Evolutionary conservation across 2,113 vertebrate species (phyloP).

Genomic region (Ptilonorhynchus violaceus): DNA sequence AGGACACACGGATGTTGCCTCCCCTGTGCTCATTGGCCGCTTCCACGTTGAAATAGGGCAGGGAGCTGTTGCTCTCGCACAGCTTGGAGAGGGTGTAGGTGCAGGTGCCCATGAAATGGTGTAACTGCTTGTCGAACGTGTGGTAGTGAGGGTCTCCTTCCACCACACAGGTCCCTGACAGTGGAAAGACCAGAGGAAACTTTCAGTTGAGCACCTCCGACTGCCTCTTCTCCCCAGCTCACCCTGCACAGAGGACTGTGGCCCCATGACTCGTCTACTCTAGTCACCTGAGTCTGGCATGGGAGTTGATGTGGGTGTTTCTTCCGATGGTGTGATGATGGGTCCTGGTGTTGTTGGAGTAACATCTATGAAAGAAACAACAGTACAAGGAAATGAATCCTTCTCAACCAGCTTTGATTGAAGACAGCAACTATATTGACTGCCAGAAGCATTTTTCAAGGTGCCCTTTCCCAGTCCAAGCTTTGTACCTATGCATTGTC

Average conservation of each 20-base stretch:
- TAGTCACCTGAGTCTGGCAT: not conserved
- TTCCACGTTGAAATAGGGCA: constrained; percentile 54
- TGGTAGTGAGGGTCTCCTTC: constrained; percentile 31
- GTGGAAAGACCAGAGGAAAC: not conserved
- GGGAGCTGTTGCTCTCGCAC: not conserved
- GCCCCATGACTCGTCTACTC: rapidly evolving
- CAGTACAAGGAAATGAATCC: not conserved
- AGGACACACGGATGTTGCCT: constrained; percentile 42
- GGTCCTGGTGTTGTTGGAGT: not conserved
- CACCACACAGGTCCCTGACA: not conserved
- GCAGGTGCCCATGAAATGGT: constrained; percentile 42
- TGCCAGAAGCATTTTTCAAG: not conserved
- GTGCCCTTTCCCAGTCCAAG: not conserved
- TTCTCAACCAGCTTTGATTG: not conserved
- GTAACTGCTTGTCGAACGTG: constrained; percentile 31
- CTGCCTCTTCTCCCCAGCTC: not conserved
- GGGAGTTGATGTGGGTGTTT: not conserved
- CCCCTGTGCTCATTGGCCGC: constrained; percentile 28
- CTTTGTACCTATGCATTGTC: constrained; percentile 67
- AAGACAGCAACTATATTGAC: too few relatives aligned
- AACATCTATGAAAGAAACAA: not conserved
- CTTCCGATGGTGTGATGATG: not conserved
- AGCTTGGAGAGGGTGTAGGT: constrained; percentile 28
- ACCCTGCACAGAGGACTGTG: too few relatives aligned
- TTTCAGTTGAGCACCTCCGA: not conserved